Percentiles rank a stretch among this genome's conserved stretches.
Conservation (phyloP, 2,797 vertebrate genomes). For the Pristis pectinata region DNA sequence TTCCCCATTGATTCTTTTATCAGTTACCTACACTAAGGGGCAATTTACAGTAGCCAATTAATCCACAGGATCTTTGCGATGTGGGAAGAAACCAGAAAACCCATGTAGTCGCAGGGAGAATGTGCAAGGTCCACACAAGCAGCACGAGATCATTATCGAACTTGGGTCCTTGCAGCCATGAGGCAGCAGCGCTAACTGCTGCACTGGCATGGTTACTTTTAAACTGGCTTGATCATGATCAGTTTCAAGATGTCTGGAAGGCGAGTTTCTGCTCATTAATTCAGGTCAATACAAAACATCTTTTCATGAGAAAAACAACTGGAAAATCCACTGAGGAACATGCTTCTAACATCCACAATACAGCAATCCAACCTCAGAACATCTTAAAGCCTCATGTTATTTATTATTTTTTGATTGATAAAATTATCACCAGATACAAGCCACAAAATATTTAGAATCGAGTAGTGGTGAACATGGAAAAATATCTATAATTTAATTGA, state of each 20-base stretch:
- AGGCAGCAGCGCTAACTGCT: too few species aligned
- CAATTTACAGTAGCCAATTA: too few species aligned
- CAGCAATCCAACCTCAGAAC: neutral
- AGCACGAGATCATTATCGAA: too few species aligned
- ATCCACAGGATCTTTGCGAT: too few species aligned
- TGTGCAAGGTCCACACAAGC: too few species aligned
- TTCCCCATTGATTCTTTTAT: too few species aligned
- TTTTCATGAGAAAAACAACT: neutral
- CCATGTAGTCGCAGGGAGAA: too few species aligned
- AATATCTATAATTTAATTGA: neutral
- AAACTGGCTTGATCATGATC: neutral
- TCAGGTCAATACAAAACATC: neutral
- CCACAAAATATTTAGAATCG: neutral
- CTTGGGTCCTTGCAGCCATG: too few species aligned
- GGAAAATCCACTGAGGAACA: neutral
- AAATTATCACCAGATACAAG: neutral
- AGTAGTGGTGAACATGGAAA: neutral
- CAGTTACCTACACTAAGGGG: too few species aligned
- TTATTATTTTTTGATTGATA: neutral
- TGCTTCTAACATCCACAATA: neutral
- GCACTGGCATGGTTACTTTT: neutral
- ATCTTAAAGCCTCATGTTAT: neutral
- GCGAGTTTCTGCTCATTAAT: neutral
- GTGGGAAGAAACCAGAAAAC: too few species aligned
- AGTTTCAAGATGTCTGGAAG: neutral